These are phyloP conservation scores for Andrena flavipes DNA, from an alignment of 2,888 invertebrate genomes.

Conservation along the genomic window DNA sequence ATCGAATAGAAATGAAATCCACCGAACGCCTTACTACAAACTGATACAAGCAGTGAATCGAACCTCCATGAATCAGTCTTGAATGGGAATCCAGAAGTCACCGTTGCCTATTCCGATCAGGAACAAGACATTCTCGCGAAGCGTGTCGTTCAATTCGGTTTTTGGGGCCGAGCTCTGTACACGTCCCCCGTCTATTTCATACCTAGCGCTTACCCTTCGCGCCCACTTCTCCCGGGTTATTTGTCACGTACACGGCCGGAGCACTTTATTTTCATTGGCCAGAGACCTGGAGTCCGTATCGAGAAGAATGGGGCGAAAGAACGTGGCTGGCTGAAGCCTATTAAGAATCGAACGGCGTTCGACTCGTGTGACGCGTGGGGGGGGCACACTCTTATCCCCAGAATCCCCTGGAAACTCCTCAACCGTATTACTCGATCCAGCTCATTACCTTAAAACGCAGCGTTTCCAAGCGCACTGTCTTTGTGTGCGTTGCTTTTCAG, in stretches of 20 bases:
- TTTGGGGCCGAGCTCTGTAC: neutral
- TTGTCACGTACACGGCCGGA: constrained; percentile 54
- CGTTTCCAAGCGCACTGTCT: constrained; percentile 7
- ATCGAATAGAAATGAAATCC: neutral
- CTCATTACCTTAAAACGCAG: constrained; percentile 2
- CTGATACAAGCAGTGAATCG: neutral
- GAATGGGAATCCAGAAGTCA: neutral
- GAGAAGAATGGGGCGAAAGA: constrained; percentile 18
- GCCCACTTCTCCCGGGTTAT: constrained; percentile 27
- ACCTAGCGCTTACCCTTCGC: constrained; percentile 16
- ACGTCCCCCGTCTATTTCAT: constrained; percentile 9
- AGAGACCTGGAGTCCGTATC: constrained; percentile 26
- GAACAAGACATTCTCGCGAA: neutral
- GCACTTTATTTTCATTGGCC: constrained; percentile 61
- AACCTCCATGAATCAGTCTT: neutral
- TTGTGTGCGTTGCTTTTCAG: constrained; percentile 7
- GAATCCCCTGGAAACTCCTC: constrained; percentile 17
- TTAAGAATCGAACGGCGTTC: constrained; percentile 46
- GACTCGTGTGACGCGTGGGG: constrained; percentile 6
- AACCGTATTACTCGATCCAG: constrained; percentile 6
- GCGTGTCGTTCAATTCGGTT: constrained; percentile 12
- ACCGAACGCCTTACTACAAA: neutral
- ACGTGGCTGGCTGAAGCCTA: constrained; percentile 19
- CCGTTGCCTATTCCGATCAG: constrained; percentile 3
- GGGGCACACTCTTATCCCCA: neutral